phyloP scores from a whole-genome alignment of 2,888 invertebrate genomes.

The Caenorhabditis doughertyi region DNA sequence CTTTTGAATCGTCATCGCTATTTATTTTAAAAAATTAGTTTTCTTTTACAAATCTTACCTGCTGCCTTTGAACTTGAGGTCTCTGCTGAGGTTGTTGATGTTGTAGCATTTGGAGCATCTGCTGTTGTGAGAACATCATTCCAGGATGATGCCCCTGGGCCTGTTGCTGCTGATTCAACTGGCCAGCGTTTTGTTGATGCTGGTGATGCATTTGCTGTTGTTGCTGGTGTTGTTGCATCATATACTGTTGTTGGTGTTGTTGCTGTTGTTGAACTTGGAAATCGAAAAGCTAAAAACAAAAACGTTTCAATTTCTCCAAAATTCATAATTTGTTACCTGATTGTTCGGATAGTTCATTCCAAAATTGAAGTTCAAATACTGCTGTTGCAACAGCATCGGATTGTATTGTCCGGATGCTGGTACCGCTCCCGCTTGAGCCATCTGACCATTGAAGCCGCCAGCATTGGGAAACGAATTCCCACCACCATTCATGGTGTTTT shows the following conservation, averaged over 20 bases:
- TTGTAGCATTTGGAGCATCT: conserved; percentile 40
- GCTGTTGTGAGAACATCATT: conserved; percentile 35
- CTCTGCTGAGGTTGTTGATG: conserved; percentile 26
- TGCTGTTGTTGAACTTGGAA: conserved; percentile 55
- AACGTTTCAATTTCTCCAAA: too few species aligned
- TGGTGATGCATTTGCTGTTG: conserved; percentile 45
- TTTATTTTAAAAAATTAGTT: background rate
- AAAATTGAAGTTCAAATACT: conserved; percentile 46
- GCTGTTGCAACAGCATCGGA: conserved; percentile 52
- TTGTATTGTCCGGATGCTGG: conserved; percentile 44
- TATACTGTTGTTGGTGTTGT: conserved; percentile 25
- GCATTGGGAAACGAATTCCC: conserved; percentile 31
- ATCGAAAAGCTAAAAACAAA: conserved; percentile 22
- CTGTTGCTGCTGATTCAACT: background rate
- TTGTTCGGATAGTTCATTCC: conserved; percentile 56
- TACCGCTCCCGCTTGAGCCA: conserved; percentile 14
- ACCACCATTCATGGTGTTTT: conserved; percentile 49
- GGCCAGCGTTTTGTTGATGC: conserved; percentile 18
- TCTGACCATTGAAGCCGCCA: conserved; percentile 48
- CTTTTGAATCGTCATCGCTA: background rate
- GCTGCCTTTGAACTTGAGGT: background rate
- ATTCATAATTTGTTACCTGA: too few species aligned
- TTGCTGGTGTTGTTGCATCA: conserved; percentile 38
- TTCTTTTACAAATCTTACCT: background rate
- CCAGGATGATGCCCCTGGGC: conserved; percentile 22